phyloP scores from a whole-genome alignment of 2,113 vertebrate species.

The Murina feae region DNA sequence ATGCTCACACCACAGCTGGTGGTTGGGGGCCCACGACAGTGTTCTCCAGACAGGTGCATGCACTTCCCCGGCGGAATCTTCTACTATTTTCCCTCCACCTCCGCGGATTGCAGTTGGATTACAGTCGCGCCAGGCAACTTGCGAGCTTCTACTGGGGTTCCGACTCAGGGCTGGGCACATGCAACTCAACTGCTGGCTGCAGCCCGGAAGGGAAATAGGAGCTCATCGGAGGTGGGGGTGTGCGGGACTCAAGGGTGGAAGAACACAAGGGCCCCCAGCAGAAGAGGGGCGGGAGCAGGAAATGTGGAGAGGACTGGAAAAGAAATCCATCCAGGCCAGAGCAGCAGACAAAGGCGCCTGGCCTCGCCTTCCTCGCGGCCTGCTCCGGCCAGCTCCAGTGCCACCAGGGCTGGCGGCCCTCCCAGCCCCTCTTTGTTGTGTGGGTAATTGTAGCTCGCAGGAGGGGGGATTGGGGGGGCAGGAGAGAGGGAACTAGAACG shows the following conservation, averaged over 20 bases:
- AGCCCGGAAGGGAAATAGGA: background rate
- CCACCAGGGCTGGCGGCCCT: background rate
- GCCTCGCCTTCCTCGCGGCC: background rate
- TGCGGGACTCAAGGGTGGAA: background rate
- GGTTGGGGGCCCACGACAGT: accelerated
- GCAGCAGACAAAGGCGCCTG: slow-evolving; percentile 39
- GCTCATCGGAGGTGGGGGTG: background rate
- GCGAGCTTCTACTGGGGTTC: background rate
- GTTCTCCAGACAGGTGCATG: background rate
- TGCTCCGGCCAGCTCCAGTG: background rate
- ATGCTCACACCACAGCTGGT: accelerated
- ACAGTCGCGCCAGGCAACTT: accelerated
- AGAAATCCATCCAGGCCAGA: background rate
- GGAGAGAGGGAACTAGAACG: background rate
- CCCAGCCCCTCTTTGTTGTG: slow-evolving; percentile 59
- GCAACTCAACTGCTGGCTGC: accelerated
- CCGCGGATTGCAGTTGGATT: background rate
- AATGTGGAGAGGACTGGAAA: background rate
- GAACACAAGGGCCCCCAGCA: background rate
- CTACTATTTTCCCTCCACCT: background rate
- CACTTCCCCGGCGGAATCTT: background rate
- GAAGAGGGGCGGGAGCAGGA: background rate
- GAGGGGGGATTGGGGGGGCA: background rate
- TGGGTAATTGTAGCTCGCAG: background rate
- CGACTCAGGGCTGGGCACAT: background rate